These are phyloP conservation scores for Drosophila pallidifrons DNA, from an alignment of 1,140 invertebrate genomes.

Conservation along the genomic window DNA sequence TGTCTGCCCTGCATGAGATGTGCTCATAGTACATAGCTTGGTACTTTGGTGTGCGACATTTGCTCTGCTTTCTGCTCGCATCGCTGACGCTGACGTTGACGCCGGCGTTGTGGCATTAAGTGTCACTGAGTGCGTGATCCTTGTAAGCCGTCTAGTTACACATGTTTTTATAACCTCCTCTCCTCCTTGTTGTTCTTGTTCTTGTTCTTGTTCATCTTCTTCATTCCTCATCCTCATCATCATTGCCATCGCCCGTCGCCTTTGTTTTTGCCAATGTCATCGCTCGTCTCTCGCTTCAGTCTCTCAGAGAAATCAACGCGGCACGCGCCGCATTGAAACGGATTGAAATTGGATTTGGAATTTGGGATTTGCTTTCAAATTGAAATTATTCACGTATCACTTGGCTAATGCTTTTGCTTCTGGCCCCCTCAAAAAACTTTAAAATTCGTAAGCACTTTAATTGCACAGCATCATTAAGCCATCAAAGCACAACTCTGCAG, in stretches of 20 bases:
- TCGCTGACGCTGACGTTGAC: slow-evolving; percentile 2
- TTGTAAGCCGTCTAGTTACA: slow-evolving; percentile 82
- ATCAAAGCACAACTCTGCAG: not conserved
- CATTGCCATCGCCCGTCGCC: slow-evolving; percentile 4
- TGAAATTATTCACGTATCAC: slow-evolving; percentile 28
- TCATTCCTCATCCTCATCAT: not conserved
- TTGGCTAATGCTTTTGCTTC: not conserved
- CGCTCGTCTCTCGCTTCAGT: not conserved
- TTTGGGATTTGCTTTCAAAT: slow-evolving; percentile 31
- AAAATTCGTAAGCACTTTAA: slow-evolving; percentile 11
- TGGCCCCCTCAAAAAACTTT: not conserved
- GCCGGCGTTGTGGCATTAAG: slow-evolving; percentile 67
- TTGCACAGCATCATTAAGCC: not conserved
- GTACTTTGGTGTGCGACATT: slow-evolving; percentile 51
- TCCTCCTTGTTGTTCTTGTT: slow-evolving; percentile 1
- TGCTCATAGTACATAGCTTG: too few species aligned
- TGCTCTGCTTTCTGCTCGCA: slow-evolving; percentile 41
- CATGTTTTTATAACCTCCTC: slow-evolving; percentile 78
- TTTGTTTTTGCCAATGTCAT: slow-evolving; percentile 44
- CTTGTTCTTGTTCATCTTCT: slow-evolving; percentile 33
- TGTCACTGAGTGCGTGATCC: slow-evolving; percentile 82
- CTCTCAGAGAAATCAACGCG: slow-evolving; percentile 4
- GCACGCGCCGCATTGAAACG: slow-evolving; percentile 31
- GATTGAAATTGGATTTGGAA: slow-evolving; percentile 31
- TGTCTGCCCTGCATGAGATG: not conserved